These are phyloP conservation scores for Taeniopygia guttata DNA, from an alignment of 2,797 vertebrate genomes.

Conservation along the genomic window DNA sequence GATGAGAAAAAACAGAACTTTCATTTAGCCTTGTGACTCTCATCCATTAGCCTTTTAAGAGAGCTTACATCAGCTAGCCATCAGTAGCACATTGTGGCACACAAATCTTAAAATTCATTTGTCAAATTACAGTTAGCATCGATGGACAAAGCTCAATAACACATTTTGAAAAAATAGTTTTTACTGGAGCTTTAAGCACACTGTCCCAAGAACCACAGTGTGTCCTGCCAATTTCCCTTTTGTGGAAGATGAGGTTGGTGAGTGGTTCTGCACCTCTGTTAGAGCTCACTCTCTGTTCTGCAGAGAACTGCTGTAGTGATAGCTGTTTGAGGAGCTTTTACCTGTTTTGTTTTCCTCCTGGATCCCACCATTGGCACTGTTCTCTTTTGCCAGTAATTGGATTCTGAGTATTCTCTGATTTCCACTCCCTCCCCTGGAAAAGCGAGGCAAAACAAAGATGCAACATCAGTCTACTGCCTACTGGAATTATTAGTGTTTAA, in stretches of 20 bases:
- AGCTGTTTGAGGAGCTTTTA: not conserved
- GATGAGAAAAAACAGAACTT: not conserved
- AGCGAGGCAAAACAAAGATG: not conserved
- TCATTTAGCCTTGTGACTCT: not conserved
- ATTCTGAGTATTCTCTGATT: not conserved
- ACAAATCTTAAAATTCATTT: not conserved
- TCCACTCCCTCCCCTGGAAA: not conserved
- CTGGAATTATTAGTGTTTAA: slow-evolving; percentile 9
- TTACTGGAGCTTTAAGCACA: not conserved
- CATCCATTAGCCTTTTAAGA: not conserved
- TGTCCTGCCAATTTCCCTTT: not conserved
- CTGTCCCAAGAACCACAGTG: not conserved
- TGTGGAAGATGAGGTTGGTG: not conserved
- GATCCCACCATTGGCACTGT: not conserved
- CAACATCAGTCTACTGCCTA: not conserved
- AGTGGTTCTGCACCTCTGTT: not conserved
- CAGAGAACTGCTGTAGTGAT: not conserved
- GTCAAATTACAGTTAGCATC: not conserved
- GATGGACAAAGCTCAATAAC: not conserved
- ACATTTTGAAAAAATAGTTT: not conserved
- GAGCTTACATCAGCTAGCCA: not conserved
- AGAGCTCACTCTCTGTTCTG: not conserved
- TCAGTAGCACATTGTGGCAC: not conserved
- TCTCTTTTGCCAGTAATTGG: not conserved
- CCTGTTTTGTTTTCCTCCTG: not conserved